Evolutionary conservation across 2,888 invertebrate genomes (phyloP), one percentile per base, ranked within the genome.

Genomic region (Phyllotreta striolata): DNA sequence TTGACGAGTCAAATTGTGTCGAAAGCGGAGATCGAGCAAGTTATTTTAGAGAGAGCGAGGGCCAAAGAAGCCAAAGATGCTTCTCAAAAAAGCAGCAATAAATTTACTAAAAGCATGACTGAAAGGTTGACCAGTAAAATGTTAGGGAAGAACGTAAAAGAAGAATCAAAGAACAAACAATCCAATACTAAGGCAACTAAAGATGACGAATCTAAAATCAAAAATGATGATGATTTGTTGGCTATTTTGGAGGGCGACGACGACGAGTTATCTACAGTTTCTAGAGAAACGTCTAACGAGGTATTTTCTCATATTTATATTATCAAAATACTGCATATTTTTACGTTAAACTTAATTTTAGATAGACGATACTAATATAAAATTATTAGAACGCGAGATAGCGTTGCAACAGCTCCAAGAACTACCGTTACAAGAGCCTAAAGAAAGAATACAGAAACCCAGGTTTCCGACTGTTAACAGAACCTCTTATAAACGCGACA

Each of bases 341-440:
- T 13, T n/a, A 40, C 13, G 37, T 34, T 10, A 44, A 38, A 49
- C 13, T 47, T 8, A 44, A 43, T 49, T 51, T 41, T 47, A 62
- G 55, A 40, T 41, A 8, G 72, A 73, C 35, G 72, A 71, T 52
- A 64, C 67, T 38, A 69, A 69, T 38, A 6, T 77, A 38, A 73
- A 83, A 6, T 75, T 81, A 12, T 70, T 82, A 37, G 86, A 86
- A 73, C 78, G 84, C 14, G 84, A 86, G 76, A 78, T 86, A 13
- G 87, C 87, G 1, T 72, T 87, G 51, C 85, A 86, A 70, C 87
- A 87, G 70, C 79, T 87, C 4, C 78, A 83, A 40, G 85, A 85
- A 68, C 74, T 85, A 14, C 84, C 85, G 0, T 66, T 66, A 59
- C 66, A 73, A 46, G 59, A 63, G 3, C 74, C 74, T 1, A 72